Base-by-base conservation (phyloP, 2,888 invertebrate species). In the Leuctra nigra region DNA sequence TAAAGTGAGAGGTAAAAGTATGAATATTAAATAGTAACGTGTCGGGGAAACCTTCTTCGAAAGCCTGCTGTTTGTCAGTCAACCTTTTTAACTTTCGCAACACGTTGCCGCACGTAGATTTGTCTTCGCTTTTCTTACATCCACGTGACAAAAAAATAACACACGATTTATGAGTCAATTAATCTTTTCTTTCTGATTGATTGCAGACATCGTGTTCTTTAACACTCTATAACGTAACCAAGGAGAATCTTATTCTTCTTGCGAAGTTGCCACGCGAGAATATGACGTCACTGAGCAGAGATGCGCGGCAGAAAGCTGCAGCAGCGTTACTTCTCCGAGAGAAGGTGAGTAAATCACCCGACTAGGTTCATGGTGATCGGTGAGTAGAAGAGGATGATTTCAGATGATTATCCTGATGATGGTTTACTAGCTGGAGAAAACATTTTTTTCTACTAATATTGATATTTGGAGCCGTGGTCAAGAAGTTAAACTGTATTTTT, bases 241-340 rank as follows among this genome's bases (percentile, higher is more conserved):
- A 86, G 65, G 91, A 92, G 72, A 92, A 92, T 72, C 86, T 91
- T 61, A 91, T 92, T 66, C 84, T 92, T 66, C 84, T 87, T 22
- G 92, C 90, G n/a, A 67, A 66, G 59, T 18, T 61, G 25, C 44
- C 44, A 13, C 22, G 50, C 11, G 59, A 59, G 52, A 64, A 60
- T 59, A 61, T 9, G 63, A 41, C 82, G 86, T 68, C 76, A 87
- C 63, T 81, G 84, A 22, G 83, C 78, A 53, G 78, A 79, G 64
- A 79, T 81, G 52, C 38, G 2, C 36, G 41, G 9, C 59, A 53
- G 7, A 60, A 61, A 50, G 59, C 63, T 6, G 63, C 66, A 6
- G 60, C 61, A 64, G 80, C 83, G 64, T 73, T 85, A 64, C 73
- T 87, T 55, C 78, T 81, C 63, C 81, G 79, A 68, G 87, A 87